A percentile compares a stretch with the other conserved stretches of the same genome.
Conservation (phyloP, 2,888 invertebrate genomes). For the Xestia c-nigrum region DNA sequence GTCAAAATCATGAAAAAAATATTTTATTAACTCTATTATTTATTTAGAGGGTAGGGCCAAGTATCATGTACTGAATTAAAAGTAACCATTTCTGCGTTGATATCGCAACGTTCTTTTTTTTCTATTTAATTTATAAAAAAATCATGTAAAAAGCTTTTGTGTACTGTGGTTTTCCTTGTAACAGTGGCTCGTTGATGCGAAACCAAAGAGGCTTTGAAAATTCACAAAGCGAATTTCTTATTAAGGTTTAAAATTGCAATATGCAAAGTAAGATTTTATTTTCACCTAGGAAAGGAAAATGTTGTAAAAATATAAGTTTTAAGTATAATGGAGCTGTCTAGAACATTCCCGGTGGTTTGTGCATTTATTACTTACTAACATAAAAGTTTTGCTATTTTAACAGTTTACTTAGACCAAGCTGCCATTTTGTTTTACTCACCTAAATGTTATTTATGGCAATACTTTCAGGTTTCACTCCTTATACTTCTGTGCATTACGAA, state of each 20-base stretch:
- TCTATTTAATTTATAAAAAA: too few relatives aligned
- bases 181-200: conserved; percentile 13
- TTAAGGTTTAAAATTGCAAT: conserved; percentile 43
- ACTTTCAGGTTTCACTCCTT: background rate
- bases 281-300: conserved; percentile 20
- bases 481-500: background rate
- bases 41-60: too few relatives aligned
- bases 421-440: conserved; percentile 9
- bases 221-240: conserved; percentile 48
- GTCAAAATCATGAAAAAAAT: too few relatives aligned
- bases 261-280: conserved; percentile 28
- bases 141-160: background rate
- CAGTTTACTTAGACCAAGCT: background rate
- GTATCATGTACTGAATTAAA: too few relatives aligned
- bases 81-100: too few relatives aligned
- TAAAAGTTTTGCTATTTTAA: conserved; percentile 8
- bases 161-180: background rate
- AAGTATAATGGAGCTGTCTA: conserved; percentile 19
- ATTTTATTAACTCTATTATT: too few relatives aligned
- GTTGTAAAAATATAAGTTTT: conserved; percentile 36
- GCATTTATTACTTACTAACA: conserved; percentile 2
- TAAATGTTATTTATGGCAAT: background rate
- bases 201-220: conserved; percentile 37
- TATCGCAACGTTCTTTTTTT: too few relatives aligned
- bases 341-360: conserved; percentile 18